Base-by-base conservation (phyloP, 92 coral and sea anemone genomes). In the Porites cylindrica region DNA sequence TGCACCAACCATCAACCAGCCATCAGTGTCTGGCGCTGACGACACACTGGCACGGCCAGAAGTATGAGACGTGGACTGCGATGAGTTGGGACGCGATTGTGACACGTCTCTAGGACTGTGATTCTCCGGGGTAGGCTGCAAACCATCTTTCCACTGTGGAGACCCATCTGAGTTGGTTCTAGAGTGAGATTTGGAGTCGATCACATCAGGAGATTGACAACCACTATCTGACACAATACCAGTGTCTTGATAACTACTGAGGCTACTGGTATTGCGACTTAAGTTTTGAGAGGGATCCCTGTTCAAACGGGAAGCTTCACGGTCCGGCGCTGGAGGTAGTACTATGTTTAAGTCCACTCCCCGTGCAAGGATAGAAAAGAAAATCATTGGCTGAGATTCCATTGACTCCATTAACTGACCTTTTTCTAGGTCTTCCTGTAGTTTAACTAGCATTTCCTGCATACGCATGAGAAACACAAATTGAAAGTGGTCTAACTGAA, bases 401-500 rank as follows among this genome's bases (percentile, higher is more conserved):
- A 29, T 9, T 1, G 82, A 52, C 58, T 64, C 68, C n/a, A 12
- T 32, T 29, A 18, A 29, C 58, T 75, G 74, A 51, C 89, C 95
- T 21, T 50, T 51, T 11, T 86, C 90, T n/a, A 97, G 78, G 63
- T 95, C 91, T 18, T 95, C 98, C 59, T 88, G 92, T 11, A 95
- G 90, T 32, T 93, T 90, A 4, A 91, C 81, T 20, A 97, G 79
- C 91, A 87, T 93, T 78, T 97, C 99, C 77, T 97, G 99, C 32
- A 97, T 82, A 71, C 99, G 95, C 56, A 97, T 50, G 19, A 97
- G 91, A 83, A 95, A 97, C 51, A 97, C 89, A 65, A 95, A 92
- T 76, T 97, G 99, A 76, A 93, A 97, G 72, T 97, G 99, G 75
- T 97, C 99, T 29, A 97, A 81, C 70, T 91, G 95, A 23, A 95